Evolutionary conservation across 1,140 invertebrate genomes (phyloP).

Genomic region (Cephus cinctus): DNA sequence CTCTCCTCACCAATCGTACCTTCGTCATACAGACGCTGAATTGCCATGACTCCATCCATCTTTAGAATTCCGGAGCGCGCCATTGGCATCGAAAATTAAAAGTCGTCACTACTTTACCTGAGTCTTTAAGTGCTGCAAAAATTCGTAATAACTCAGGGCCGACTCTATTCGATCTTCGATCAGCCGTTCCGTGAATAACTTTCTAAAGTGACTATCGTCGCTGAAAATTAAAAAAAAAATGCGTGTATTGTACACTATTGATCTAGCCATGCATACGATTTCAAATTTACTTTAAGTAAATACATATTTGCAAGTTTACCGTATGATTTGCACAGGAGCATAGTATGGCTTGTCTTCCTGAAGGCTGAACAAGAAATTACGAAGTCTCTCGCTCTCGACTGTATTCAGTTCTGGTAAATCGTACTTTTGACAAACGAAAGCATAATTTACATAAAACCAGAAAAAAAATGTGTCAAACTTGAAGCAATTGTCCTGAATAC

Average conservation of each 20-base stretch:
- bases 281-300: not conserved
- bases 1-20: too few relatives aligned
- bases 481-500: conserved; percentile 26
- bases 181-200: conserved; percentile 83
- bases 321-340: conserved; percentile 78
- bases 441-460: not conserved
- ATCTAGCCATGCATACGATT: conserved; percentile 1
- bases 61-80: too few relatives aligned
- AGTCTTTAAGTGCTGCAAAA: conserved; percentile 92
- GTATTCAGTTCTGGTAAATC: conserved; percentile 79
- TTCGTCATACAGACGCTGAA: too few relatives aligned
- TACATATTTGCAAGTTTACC: conserved; percentile 58
- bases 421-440: conserved; percentile 55
- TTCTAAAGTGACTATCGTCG: conserved; percentile 84
- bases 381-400: conserved; percentile 71
- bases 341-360: conserved; percentile 82
- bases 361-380: conserved; percentile 80
- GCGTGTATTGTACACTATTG: conserved; percentile 9
- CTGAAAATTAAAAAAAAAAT: conserved; percentile 56
- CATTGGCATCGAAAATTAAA: too few relatives aligned
- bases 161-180: conserved; percentile 94
- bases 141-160: conserved; percentile 96
- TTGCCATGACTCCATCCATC: too few relatives aligned
- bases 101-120: conserved; percentile 82
- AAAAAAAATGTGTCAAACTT: conserved; percentile 16